phyloP scores from a whole-genome alignment of 2,888 invertebrate species.

The Gerosis bhagava region DNA sequence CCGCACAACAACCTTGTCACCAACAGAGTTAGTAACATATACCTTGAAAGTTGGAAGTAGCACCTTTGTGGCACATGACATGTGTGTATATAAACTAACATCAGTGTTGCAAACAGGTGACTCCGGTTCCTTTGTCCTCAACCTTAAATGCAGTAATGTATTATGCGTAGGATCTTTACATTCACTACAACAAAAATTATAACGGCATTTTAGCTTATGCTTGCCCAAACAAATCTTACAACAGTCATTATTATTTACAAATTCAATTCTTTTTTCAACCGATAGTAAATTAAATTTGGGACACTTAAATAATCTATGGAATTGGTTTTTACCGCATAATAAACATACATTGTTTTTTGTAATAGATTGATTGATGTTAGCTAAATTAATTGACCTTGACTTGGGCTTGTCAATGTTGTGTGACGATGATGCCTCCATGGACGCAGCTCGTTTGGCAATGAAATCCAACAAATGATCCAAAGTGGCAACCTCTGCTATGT shows the following conservation, averaged over 20 bases:
- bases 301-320: constrained; percentile 4
- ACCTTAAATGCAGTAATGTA: neutral
- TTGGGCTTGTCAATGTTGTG: too few relatives aligned
- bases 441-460: too few relatives aligned
- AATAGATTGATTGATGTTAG: neutral
- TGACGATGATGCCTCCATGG: too few relatives aligned
- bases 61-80: too few relatives aligned
- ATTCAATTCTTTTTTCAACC: neutral
- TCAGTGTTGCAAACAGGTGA: neutral
- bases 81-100: too few relatives aligned
- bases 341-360: neutral
- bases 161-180: constrained; percentile 2
- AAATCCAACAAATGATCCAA: neutral
- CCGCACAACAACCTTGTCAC: neutral
- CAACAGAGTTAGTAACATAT: neutral
- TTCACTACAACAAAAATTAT: neutral
- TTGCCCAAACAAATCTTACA: neutral
- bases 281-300: neutral
- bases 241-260: neutral
- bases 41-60: neutral
- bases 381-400: too few relatives aligned
- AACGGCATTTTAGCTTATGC: neutral
- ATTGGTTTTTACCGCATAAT: constrained; percentile 1
- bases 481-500: neutral
- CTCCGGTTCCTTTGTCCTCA: too few relatives aligned